phyloP scores from a whole-genome alignment of 2,797 vertebrate species.

The Microhierax caerulescens region DNA sequence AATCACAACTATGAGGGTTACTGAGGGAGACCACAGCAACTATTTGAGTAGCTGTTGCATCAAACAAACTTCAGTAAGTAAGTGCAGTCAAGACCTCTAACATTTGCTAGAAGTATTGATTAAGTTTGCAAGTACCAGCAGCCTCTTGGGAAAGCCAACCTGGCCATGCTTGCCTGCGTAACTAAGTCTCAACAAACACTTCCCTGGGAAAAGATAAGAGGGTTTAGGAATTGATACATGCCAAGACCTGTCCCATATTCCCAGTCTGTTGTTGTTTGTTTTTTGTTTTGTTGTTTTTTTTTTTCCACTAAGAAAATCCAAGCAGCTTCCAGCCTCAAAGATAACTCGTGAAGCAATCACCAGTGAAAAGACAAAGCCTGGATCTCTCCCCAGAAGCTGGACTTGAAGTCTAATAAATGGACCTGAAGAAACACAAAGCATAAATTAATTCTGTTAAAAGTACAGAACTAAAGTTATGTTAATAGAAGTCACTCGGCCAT shows the following conservation, averaged over 20 bases:
- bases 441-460: slow-evolving; percentile 17
- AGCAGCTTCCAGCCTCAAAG: neutral
- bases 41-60: neutral
- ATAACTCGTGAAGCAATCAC: neutral
- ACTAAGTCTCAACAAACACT: neutral
- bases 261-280: no score
- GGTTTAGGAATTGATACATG: neutral
- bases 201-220: neutral
- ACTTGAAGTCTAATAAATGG: neutral
- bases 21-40: neutral
- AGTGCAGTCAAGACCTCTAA: neutral
- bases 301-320: neutral
- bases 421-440: neutral
- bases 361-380: neutral
- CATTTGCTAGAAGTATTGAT: neutral
- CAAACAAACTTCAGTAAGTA: neutral
- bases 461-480: slow-evolving; percentile 23
- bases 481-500: slow-evolving; percentile 30
- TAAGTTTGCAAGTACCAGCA: neutral
- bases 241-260: neutral
- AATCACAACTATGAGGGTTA: neutral
- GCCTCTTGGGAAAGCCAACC: neutral
- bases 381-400: neutral
- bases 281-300: no score
- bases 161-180: neutral